phyloP scores from a whole-genome alignment of 2,113 vertebrate species.

The Engraulis encrasicolus region DNA sequence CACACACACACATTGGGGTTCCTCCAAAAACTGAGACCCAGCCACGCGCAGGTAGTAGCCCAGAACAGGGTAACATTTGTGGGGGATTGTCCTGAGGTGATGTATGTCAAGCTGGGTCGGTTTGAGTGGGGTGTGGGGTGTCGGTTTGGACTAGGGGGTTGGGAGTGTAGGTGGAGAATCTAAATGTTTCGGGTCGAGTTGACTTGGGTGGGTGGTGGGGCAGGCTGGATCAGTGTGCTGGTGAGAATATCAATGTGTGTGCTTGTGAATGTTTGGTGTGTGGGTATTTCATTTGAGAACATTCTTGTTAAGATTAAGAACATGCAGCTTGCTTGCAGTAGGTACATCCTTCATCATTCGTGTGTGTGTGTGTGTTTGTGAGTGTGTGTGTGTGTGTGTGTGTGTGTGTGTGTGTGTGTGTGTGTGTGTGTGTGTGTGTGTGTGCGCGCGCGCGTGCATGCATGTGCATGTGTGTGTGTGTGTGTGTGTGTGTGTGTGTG shows the following conservation, averaged over 20 bases:
- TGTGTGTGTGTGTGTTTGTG: not conserved
- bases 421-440: slow-evolving; percentile 24
- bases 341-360: too few species aligned
- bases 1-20: too few species aligned
- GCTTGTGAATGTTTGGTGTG: slow-evolving; percentile 68
- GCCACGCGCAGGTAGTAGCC: not conserved
- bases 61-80: not conserved
- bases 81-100: not conserved
- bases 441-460: too few species aligned
- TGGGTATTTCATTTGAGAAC: too few species aligned
- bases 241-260: slow-evolving; percentile 57
- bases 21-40: not conserved
- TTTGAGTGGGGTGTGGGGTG: slow-evolving; percentile 14
- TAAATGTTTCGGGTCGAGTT: too few species aligned
- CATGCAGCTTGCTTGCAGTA: too few species aligned
- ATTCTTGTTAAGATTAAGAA: too few species aligned
- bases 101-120: too few species aligned
- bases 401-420: not conserved
- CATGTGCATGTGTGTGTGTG: too few species aligned
- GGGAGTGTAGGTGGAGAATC: slow-evolving; percentile 38
- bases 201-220: slow-evolving; percentile 26
- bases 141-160: slow-evolving; percentile 24
- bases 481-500: not conserved
- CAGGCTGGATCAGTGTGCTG: too few species aligned
- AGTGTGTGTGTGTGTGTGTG: not conserved